These are phyloP conservation scores for Heterotis niloticus DNA, from an alignment of 2,113 vertebrate genomes.

Conservation along the genomic window DNA sequence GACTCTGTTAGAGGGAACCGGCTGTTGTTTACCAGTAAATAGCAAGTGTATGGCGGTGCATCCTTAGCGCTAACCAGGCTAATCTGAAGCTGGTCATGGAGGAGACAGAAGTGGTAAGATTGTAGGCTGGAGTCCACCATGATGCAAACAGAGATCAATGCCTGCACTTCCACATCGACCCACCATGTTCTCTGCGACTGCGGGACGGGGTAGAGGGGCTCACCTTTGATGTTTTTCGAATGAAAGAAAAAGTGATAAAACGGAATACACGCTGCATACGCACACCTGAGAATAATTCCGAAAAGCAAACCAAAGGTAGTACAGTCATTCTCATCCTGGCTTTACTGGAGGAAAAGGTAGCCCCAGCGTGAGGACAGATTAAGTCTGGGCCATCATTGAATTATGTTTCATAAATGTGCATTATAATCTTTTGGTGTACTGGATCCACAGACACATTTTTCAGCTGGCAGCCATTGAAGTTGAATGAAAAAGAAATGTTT, in stretches of 20 bases:
- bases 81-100: background rate
- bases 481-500: too few relatives aligned
- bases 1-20: background rate
- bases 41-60: too few relatives aligned
- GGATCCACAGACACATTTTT: too few relatives aligned
- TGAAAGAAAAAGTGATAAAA: constrained; percentile 20
- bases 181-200: background rate
- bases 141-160: background rate
- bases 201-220: constrained; percentile 22
- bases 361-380: too few relatives aligned
- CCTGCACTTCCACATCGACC: background rate
- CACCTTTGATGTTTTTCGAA: constrained; percentile 43
- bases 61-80: background rate
- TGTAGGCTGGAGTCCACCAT: background rate
- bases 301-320: background rate
- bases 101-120: background rate
- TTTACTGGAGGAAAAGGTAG: too few relatives aligned
- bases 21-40: too few relatives aligned
- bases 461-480: too few relatives aligned
- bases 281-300: constrained; percentile 7
- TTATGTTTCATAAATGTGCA: too few relatives aligned
- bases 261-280: constrained; percentile 16
- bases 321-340: background rate
- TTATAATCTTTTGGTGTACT: too few relatives aligned
- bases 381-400: too few relatives aligned